Evolutionary conservation across 2,888 invertebrate species (phyloP).

Genomic region (Meteorus cinctellus): DNA sequence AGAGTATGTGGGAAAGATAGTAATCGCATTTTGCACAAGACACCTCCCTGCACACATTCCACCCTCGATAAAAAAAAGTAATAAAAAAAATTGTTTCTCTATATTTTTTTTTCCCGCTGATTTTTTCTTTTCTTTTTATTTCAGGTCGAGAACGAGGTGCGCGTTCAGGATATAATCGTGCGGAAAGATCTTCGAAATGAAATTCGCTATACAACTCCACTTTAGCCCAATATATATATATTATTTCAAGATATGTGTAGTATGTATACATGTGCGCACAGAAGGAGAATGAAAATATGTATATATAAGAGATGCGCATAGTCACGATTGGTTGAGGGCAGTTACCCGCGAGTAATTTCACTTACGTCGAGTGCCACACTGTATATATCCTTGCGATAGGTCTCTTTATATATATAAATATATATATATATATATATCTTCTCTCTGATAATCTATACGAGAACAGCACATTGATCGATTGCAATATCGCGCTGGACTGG

Average conservation of each 20-base stretch:
- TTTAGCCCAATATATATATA: background rate
- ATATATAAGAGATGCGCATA: constrained; percentile 32
- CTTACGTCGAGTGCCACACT: constrained; percentile 47
- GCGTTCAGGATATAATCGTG: constrained; percentile 24
- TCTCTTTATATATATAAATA: constrained; percentile 22
- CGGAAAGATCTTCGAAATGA: constrained; percentile 29
- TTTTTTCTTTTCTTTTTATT: background rate
- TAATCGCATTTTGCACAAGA: constrained; percentile 17
- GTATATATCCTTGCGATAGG: background rate
- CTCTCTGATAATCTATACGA: constrained; percentile 39
- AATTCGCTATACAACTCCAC: constrained; percentile 30
- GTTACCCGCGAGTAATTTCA: constrained; percentile 51
- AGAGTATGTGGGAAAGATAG: background rate
- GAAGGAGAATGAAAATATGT: constrained; percentile 23
- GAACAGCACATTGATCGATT: constrained; percentile 33
- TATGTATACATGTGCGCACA: constrained; percentile 10
- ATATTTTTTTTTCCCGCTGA: background rate
- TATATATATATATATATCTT: constrained; percentile 27
- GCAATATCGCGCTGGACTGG: constrained; percentile 42
- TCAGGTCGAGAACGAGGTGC: constrained; percentile 19
- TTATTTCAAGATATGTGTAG: background rate
- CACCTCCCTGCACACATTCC: constrained; percentile 23
- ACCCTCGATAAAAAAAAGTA: constrained; percentile 1
- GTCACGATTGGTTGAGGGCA: constrained; percentile 49
- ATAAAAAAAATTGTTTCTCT: background rate